Conservation (phyloP, 2,797 vertebrate genomes). For the Sebastiscus tertius region DNA sequence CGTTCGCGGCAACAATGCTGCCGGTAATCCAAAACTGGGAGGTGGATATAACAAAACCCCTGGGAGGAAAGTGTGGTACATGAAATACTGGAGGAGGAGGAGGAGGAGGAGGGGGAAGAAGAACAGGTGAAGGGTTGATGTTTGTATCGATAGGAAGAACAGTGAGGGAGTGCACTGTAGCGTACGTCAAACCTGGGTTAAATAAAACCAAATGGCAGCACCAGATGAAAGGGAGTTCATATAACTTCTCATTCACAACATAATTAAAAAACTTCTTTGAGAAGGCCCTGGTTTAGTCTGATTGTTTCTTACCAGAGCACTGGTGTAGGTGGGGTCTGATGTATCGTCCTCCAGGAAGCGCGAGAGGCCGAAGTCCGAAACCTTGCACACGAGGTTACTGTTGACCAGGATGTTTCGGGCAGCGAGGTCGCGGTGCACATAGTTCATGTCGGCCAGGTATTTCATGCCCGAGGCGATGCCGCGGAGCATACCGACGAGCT, state of each 20-base stretch:
- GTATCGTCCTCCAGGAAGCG: constrained; percentile 98
- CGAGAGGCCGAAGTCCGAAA: constrained; percentile 96
- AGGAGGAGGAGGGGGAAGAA: constrained; percentile 30
- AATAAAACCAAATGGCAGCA: constrained; percentile 18
- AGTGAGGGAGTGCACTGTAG: neutral
- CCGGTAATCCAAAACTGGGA: constrained; percentile 65
- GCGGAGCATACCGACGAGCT: constrained; percentile 96
- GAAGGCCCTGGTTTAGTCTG: neutral
- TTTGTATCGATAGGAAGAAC: constrained; percentile 32
- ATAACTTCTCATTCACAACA: neutral
- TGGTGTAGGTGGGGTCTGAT: constrained; percentile 98
- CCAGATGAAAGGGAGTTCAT: neutral
- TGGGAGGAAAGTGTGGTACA: constrained; percentile 50
- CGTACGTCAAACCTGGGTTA: neutral
- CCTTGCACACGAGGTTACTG: constrained; percentile 99
- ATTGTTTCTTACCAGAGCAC: constrained; percentile 89
- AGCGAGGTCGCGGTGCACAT: constrained; percentile 96
- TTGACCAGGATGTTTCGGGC: constrained; percentile 98
- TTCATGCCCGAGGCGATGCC: constrained; percentile 99
- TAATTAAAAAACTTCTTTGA: neutral
- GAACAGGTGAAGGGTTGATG: constrained; percentile 45
- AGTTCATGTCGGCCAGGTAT: constrained; percentile 98
- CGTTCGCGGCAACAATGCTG: constrained; percentile 56
- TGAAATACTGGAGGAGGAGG: constrained; percentile 41
- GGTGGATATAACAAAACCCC: constrained; percentile 61